Evolutionary conservation across 2,888 invertebrate genomes (phyloP), one percentile per base, ranked within the genome.

Genomic region (Meloe dianella): DNA sequence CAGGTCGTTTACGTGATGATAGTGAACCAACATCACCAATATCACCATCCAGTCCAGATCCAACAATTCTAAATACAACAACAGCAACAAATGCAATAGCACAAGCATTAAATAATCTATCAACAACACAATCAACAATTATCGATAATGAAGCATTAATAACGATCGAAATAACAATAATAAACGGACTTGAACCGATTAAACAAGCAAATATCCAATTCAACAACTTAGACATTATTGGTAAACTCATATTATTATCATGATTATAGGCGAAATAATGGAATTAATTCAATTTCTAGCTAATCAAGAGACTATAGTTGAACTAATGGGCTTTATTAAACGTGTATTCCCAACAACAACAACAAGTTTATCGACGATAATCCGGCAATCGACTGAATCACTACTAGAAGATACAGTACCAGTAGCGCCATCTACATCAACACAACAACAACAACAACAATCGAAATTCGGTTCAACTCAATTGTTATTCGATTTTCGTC

Each of bases 261-360:
- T 4, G 7, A 9, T 9, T 30, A 35, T 54, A 38, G n/a, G n/a
- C n/a, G n/a, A n/a, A n/a, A n/a, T n/a, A n/a, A n/a, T n/a, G n/a
- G n/a, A n/a, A n/a, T n/a, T n/a, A n/a, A n/a, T n/a, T n/a, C n/a
- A n/a, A n/a, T n/a, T 57, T 32, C 57, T 81, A 94, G 95, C 96
- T 0, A 97, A 97, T 84, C 97, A 97, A 82, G 96, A 96, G 83
- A 97, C 97, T 0, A 92, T 97, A 71, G 94, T 97, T 10, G 97
- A 98, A 82, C 84, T 98, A 66, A 88, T 96, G 73, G 94, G 94
- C n/a, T 97, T 97, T 80, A 88, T 90, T 4, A 91, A 92, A 76
- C 88, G 95, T 60, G 89, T 94, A 3, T 87, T 89, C 68, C 89
- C 87, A 32, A 84, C 77, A 75, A 77, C 77, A 62, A 79, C 80